These are phyloP conservation scores for Petrocephalus sullivani DNA, from an alignment of 2,797 vertebrate species.

Conservation along the genomic window DNA sequence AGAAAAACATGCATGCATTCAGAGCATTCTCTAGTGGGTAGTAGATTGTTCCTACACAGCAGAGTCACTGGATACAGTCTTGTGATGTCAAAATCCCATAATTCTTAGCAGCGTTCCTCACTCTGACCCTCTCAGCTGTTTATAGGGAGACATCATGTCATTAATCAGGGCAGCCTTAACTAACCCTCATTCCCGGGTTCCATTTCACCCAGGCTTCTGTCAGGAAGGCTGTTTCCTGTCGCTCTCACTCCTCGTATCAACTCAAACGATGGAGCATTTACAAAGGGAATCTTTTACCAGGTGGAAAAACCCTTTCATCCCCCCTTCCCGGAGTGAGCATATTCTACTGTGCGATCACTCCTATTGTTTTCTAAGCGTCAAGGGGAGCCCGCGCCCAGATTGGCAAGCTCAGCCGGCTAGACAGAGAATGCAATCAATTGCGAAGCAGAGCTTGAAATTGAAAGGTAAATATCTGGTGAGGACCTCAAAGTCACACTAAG, in stretches of 20 bases:
- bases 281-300: conserved; percentile 25
- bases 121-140: background rate
- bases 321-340: conserved; percentile 1
- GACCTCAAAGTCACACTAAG: background rate
- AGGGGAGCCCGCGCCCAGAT: background rate
- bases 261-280: conserved; percentile 14
- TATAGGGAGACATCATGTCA: background rate
- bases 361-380: conserved; percentile 19
- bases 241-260: conserved; percentile 7
- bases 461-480: conserved; percentile 28
- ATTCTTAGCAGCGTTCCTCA: background rate
- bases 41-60: no score
- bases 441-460: conserved; percentile 25
- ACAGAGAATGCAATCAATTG: conserved; percentile 25
- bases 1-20: background rate
- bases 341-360: conserved; percentile 9
- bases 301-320: background rate
- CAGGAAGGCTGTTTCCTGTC: background rate
- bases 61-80: background rate
- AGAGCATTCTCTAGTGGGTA: background rate
- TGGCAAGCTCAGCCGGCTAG: conserved; percentile 6
- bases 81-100: background rate
- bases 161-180: background rate
- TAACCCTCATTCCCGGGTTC: background rate
- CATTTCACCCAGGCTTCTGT: background rate